A percentile compares a stretch with the other conserved stretches of the same genome.
phyloP scores from a whole-genome alignment of 2,888 invertebrate genomes.

The Mechanitis messenoides region DNA sequence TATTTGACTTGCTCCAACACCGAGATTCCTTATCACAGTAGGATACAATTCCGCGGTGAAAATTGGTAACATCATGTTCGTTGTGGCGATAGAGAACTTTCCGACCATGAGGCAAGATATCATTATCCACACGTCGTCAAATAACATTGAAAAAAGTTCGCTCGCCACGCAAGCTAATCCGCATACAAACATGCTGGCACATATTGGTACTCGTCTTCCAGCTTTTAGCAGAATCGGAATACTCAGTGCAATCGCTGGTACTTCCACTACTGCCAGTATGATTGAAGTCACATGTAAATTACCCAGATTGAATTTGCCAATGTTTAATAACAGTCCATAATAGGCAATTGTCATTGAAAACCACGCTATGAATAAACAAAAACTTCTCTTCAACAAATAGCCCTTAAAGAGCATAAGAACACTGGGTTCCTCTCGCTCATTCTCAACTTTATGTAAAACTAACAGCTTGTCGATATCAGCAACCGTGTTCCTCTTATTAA shows the following conservation, averaged over 20 bases:
- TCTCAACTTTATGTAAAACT: slow-evolving; percentile 67
- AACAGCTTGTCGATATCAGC: slow-evolving; percentile 82
- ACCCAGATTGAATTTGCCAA: slow-evolving; percentile 83
- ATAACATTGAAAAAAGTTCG: slow-evolving; percentile 71
- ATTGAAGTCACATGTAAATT: slow-evolving; percentile 85
- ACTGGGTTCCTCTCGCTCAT: slow-evolving; percentile 68
- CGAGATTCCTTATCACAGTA: slow-evolving; percentile 81
- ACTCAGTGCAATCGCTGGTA: slow-evolving; percentile 85
- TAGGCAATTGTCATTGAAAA: slow-evolving; percentile 86
- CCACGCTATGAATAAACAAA: slow-evolving; percentile 84
- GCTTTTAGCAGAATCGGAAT: slow-evolving; percentile 85
- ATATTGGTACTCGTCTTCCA: slow-evolving; percentile 84
- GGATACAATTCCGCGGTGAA: slow-evolving; percentile 85
- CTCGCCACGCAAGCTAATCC: slow-evolving; percentile 83
- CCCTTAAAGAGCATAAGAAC: slow-evolving; percentile 82
- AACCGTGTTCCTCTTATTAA: slow-evolving; percentile 80
- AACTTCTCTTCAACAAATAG: slow-evolving; percentile 80
- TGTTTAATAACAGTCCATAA: slow-evolving; percentile 85
- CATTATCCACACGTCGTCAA: slow-evolving; percentile 79
- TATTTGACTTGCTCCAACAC: slow-evolving; percentile 85
- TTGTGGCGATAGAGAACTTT: slow-evolving; percentile 86
- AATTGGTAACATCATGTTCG: slow-evolving; percentile 87
- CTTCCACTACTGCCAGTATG: slow-evolving; percentile 84
- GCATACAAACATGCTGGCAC: slow-evolving; percentile 80
- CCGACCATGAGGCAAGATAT: slow-evolving; percentile 86